Conservation (phyloP, 2,113 vertebrate genomes). For the Mormoops blainvillei region DNA sequence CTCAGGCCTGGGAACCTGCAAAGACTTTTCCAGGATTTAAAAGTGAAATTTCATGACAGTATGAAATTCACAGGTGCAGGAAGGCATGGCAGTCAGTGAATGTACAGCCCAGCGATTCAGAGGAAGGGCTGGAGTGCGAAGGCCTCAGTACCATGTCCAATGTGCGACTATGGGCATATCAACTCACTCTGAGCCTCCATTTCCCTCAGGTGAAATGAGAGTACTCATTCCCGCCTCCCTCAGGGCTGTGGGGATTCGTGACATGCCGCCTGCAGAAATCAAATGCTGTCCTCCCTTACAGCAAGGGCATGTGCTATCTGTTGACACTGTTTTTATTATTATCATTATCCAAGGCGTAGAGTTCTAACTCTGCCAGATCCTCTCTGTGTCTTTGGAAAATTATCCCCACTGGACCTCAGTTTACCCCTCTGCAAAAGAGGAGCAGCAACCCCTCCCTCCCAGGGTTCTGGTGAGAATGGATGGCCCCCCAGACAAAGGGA, state of each 20-base stretch:
- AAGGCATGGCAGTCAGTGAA: background rate
- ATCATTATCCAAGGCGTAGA: background rate
- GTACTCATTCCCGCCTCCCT: background rate
- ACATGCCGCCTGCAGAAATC: background rate
- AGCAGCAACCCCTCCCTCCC: background rate
- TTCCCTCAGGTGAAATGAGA: background rate
- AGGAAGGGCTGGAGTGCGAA: background rate
- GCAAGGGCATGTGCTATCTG: background rate
- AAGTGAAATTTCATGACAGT: background rate
- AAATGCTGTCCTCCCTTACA: background rate
- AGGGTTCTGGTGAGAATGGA: background rate
- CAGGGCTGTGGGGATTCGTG: background rate
- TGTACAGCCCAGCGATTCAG: accelerated
- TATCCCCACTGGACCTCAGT: background rate
- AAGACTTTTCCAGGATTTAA: background rate
- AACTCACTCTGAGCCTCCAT: background rate
- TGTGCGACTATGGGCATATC: accelerated
- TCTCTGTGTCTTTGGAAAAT: background rate
- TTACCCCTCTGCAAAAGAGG: background rate
- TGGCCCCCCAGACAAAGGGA: background rate
- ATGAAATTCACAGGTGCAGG: background rate
- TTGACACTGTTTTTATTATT: background rate
- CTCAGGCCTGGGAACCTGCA: background rate
- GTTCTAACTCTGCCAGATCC: background rate
- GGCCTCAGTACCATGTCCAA: too few species aligned